These are phyloP conservation scores for Mola mola DNA, from an alignment of 2,113 vertebrate genomes.

Conservation along the genomic window DNA sequence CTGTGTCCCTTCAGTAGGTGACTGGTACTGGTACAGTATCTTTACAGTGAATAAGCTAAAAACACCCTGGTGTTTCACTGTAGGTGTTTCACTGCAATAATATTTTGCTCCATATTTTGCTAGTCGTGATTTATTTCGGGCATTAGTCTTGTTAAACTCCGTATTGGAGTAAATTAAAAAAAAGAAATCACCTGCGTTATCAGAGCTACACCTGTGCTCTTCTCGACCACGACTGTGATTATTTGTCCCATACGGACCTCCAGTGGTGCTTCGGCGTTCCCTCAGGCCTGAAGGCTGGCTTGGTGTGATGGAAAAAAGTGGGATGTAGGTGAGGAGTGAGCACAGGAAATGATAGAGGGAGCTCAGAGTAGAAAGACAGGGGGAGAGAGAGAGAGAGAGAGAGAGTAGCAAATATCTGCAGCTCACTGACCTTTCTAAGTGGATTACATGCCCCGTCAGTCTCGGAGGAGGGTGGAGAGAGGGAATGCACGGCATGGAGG, in stretches of 20 bases:
- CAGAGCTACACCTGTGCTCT: no score
- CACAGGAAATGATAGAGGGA: no score
- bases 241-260: neutral
- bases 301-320: conserved; percentile 15
- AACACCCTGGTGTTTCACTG: no score
- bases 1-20: no score
- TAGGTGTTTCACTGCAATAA: no score
- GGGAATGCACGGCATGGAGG: neutral
- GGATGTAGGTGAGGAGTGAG: conserved; percentile 18
- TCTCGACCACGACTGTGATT: neutral
- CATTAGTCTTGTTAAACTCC: no score
- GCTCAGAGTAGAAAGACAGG: conserved; percentile 10
- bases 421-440: conserved; percentile 75
- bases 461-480: conserved; percentile 20
- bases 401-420: conserved; percentile 65
- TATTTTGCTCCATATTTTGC: no score
- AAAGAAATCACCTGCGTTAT: no score
- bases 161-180: no score
- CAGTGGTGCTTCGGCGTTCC: neutral
- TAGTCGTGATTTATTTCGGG: no score
- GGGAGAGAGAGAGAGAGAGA: conserved; percentile 1
- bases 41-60: no score
- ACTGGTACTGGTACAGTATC: no score
- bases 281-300: neutral
- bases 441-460: conserved; percentile 66